Evolutionary conservation across 2,888 invertebrate species (phyloP).

Genomic region (Gortyna flavago): DNA sequence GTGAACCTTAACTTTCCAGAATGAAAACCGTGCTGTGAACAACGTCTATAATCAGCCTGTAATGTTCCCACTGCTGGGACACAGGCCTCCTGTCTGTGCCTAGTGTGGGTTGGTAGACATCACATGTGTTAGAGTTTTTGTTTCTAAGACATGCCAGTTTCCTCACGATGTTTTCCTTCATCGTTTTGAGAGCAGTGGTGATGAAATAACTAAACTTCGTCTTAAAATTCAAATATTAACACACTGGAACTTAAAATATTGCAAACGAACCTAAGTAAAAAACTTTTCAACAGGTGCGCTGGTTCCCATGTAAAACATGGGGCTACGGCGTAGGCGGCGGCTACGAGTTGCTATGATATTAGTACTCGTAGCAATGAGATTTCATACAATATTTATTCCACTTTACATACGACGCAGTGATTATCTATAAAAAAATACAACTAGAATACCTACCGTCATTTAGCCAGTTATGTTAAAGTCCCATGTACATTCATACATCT

Average conservation of each 20-base stretch:
- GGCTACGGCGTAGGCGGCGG: background rate
- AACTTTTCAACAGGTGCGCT: background rate
- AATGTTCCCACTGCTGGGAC: background rate
- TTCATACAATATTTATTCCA: background rate
- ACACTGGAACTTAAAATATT: background rate
- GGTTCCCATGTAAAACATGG: constrained; percentile 11
- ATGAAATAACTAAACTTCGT: background rate
- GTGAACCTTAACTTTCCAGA: background rate
- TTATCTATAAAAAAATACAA: too few relatives aligned
- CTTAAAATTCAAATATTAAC: background rate
- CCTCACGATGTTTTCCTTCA: too few relatives aligned
- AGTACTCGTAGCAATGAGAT: background rate
- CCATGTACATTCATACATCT: background rate
- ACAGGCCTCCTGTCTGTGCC: too few relatives aligned
- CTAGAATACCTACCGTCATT: too few relatives aligned
- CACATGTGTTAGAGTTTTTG: too few relatives aligned
- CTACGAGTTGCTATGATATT: background rate
- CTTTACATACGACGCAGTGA: background rate
- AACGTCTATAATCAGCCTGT: background rate
- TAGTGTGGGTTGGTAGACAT: background rate
- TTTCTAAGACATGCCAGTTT: too few relatives aligned
- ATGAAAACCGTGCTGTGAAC: background rate
- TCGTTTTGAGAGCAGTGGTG: too few relatives aligned
- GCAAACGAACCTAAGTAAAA: background rate
- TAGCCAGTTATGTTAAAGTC: background rate